phyloP scores from a whole-genome alignment of 2,113 vertebrate species.

The Rutilus rutilus region DNA sequence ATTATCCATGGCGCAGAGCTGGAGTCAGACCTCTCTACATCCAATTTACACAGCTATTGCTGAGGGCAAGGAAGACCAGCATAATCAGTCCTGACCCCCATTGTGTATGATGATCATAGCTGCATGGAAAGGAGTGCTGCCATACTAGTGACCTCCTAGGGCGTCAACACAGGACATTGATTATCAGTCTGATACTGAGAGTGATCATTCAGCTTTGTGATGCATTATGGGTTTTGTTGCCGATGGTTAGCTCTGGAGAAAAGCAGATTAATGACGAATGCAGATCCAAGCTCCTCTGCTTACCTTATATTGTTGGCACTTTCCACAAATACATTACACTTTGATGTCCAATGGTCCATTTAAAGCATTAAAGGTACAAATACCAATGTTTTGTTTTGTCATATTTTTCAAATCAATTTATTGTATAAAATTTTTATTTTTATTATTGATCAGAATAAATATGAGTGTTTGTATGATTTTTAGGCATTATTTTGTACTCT shows the following conservation, averaged over 20 bases:
- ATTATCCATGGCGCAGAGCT: slow-evolving; percentile 1
- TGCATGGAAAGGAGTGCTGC: slow-evolving; percentile 11
- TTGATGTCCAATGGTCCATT: not conserved
- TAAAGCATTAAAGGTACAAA: not conserved
- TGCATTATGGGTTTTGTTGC: slow-evolving; percentile 3
- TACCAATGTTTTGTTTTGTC: not conserved
- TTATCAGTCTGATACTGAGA: slow-evolving; percentile 13
- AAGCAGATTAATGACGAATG: not conserved
- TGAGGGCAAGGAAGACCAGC: not conserved
- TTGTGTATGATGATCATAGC: slow-evolving; percentile 24
- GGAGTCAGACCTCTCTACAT: slow-evolving; percentile 13
- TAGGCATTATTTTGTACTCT: not conserved
- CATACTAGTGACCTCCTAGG: slow-evolving; percentile 32
- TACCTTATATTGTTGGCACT: not conserved
- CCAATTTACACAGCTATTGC: slow-evolving; percentile 38
- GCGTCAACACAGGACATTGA: slow-evolving; percentile 46
- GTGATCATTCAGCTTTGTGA: slow-evolving; percentile 35
- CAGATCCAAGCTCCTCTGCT: not conserved
- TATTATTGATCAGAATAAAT: too few species aligned
- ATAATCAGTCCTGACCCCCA: slow-evolving; percentile 50
- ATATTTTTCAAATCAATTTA: not conserved
- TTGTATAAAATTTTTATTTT: not conserved
- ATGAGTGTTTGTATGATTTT: not conserved
- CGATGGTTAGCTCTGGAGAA: not conserved
- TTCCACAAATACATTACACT: not conserved